Base-by-base conservation (phyloP, 2,797 vertebrate genomes). In the Cryptoprocta ferox region DNA sequence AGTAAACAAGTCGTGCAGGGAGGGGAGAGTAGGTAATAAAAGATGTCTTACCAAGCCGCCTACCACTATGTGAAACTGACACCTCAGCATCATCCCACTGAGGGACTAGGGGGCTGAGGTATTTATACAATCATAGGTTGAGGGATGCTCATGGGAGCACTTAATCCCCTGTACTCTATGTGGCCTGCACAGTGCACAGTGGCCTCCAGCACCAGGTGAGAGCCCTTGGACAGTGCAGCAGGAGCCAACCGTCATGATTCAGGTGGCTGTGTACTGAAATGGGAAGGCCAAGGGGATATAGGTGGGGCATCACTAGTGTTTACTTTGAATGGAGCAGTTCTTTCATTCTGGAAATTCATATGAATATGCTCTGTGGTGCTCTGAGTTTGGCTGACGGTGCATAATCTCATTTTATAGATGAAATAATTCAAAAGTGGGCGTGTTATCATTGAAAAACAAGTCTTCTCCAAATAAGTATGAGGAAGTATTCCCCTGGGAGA, bases 331-430 rank as follows among this genome's bases (percentile, higher is more conserved):
- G 26, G 0, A 82, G 11, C 6, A 92, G 30, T 70, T 70, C 19
- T 76, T 88, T 88, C 28, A 63, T 73, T 85, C 48, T 71, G 30
- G 61, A 91, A 63, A 73, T 32, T 75, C 5, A 6, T 56, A n/a
- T 12, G 8, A 56, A 21, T 68, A 12, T 30, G 19, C 12, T 70
- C 2, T 80, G 70, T 30, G 12, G 13, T 84, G 30, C 37, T 90
- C 92, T 88, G 37, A 82, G 61, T 95, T 92, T 84, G 30, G 28
- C 66, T 85, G 19, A 56, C 56, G 13, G 10, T 66, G 1, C 2
- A 32, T 75, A 70, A 66, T 88, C 68, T 95, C 30, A 87, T 91
- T 95, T 14, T 79, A 88, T 79, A 53, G 42, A 37, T 89, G 30
- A 82, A 82, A 95, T 68, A 37, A 78, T 37, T 89, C 21, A 50